phyloP scores from a whole-genome alignment of 2,113 vertebrate genomes.

The Gasterosteus aculeatus region DNA sequence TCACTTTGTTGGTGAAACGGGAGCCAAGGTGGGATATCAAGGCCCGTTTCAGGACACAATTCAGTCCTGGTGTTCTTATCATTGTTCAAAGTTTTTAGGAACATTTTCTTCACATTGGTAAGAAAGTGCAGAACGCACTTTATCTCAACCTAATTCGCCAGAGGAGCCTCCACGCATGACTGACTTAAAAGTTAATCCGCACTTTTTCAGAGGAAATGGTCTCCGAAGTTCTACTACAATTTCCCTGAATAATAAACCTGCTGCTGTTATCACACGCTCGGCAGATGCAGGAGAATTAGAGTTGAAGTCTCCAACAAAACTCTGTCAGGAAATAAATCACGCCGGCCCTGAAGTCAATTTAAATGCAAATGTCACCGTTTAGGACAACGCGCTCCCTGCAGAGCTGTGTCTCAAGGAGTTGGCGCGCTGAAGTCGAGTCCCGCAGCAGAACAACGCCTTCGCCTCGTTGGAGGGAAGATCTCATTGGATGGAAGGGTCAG shows the following conservation, averaged over 20 bases:
- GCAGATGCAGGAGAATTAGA: conserved; percentile 65
- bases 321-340: conserved; percentile 61
- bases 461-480: conserved; percentile 14
- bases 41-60: neutral
- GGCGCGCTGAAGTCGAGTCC: conserved; percentile 53
- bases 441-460: conserved; percentile 29
- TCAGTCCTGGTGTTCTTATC: neutral
- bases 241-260: conserved; percentile 56
- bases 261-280: conserved; percentile 53
- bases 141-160: conserved; percentile 26
- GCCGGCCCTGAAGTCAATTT: conserved; percentile 68
- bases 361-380: conserved; percentile 71
- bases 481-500: conserved; percentile 21
- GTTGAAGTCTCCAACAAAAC: conserved; percentile 44
- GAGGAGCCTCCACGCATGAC: conserved; percentile 40
- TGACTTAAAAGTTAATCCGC: conserved; percentile 42
- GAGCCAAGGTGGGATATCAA: neutral
- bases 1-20: neutral
- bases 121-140: neutral
- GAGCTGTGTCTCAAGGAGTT: conserved; percentile 41
- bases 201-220: conserved; percentile 33
- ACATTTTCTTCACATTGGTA: conserved; percentile 28
- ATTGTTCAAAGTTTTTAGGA: neutral
- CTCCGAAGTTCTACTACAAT: conserved; percentile 40
- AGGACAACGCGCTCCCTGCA: conserved; percentile 56